Evolutionary conservation across 2,888 invertebrate genomes (phyloP), one percentile per base, ranked within the genome.

Genomic region (Cinara cedri): DNA sequence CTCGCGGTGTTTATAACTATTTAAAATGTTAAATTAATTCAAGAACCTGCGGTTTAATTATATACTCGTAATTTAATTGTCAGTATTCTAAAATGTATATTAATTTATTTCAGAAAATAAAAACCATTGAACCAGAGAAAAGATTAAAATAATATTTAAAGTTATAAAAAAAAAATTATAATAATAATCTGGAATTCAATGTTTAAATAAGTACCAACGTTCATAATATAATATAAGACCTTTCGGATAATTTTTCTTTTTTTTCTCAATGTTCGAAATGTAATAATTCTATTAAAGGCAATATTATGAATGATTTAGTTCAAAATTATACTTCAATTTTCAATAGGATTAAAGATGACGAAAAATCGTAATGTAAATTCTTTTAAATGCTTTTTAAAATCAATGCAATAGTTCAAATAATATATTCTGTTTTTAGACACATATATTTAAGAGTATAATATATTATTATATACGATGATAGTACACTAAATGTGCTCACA

Each of bases 241-340:
- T 51, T 68, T 70, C 1, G 13, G n/a, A 34, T 68, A 13, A 51
- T 68, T 68, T n/a, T 34, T 34, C 6, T 34, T 34, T 34, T 34
- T 34, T 6, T 34, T 34, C 34, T 34, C 6, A 34, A 3, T 34
- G 6, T 46, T 8, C 1, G 57, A 46, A 72, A 46, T n/a, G 57
- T 19, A 60, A 72, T 72, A 46, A n/a, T 60, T 46, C 26, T 72
- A 26, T 24, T 26, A n/a, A 49, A 72, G 26, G 46, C n/a, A 46
- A 60, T 60, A 14, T n/a, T 26, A 60, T 3, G 60, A n/a, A 13
- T 60, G 60, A 60, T 3, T 72, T 44, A 21, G 14, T n/a, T 10
- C n/a, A 72, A 72, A 46, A 60, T 60, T 57, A 57, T 72, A 60
- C n/a, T 57, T 46, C 72, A 72, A 57, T n/a, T n/a, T 34, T 72